Evolutionary conservation across 2,888 invertebrate species (phyloP), one percentile per base, ranked within the genome.

Genomic region (Melanostoma scalare): DNA sequence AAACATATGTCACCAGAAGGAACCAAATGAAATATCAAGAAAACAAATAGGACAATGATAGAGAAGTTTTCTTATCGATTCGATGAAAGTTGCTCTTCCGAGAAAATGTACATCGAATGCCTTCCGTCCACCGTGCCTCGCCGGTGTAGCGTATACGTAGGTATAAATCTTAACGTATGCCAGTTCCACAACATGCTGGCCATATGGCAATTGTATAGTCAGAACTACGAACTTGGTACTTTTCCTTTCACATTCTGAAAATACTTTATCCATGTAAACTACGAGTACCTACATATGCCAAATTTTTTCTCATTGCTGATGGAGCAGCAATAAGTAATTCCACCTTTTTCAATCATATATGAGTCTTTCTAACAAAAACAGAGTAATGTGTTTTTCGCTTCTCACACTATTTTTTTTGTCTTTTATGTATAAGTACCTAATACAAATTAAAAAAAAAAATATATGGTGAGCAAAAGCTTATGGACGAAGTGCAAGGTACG

Each of bases 11-110:
- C 58, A 36, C 65, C 75, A 46, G 36, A 31, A 65, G 65, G 48
- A 65, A 60, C 60, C 56, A 46, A 75, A 75, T 71, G 65, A 65
- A 75, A 71, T 65, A 71, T 53, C 69, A 58, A 63, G 69, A 60
- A 71, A 75, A 75, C 71, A 75, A 71, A 75, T 67, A 75, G 74
- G 46, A 65, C 80, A 71, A 75, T 65, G 69, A 75, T 69, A 69
- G 20, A 65, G 69, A 44, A 75, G 38, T 75, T 60, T 74, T 31
- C 55, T 68, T 53, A 65, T 75, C 38, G 33, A 58, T 69, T 35
- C 20, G 48, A 36, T 69, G 42, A 52, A 80, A 60, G 48, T 48
- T 71, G 65, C 35, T 56, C 56, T 52, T 65, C 52, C 58, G 33
- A 58, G 63, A 69, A 61, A 79, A 68, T 36, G 40, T 40, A 42